Percentiles rank a stretch among this genome's conserved stretches.
phyloP scores from a whole-genome alignment of 2,797 vertebrate genomes.

The Silurus aristotelis region DNA sequence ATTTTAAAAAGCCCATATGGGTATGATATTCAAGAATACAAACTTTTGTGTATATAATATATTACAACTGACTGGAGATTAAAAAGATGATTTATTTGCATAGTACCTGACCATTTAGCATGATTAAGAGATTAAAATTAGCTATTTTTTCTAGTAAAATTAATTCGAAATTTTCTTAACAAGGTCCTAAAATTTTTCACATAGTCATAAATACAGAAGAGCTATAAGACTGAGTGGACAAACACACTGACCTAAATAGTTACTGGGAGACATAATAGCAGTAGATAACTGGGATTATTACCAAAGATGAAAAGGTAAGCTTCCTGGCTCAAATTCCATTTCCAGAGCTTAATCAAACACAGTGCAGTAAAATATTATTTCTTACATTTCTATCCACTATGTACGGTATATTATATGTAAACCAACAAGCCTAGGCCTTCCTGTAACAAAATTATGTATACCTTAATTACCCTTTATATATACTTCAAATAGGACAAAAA shows the following conservation, averaged over 20 bases:
- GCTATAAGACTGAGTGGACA: background rate
- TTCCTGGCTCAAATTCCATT: background rate
- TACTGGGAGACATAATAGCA: background rate
- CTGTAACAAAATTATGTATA: background rate
- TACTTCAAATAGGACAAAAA: background rate
- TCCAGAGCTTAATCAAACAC: background rate
- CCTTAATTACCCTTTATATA: background rate
- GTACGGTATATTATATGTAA: no score
- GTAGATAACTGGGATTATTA: background rate
- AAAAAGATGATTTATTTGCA: background rate
- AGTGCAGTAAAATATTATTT: background rate
- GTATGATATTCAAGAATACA: background rate
- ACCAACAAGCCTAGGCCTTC: background rate
- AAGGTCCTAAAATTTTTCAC: background rate
- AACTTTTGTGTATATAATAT: background rate
- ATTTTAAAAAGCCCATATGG: background rate
- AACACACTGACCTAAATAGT: background rate
- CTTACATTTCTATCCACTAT: no score
- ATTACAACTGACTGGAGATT: background rate
- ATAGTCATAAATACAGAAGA: background rate
- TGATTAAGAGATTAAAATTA: background rate
- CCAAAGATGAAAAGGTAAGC: background rate
- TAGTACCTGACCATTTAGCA: background rate
- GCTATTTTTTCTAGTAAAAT: background rate
- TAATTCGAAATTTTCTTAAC: background rate